Evolutionary conservation across 2,797 vertebrate species (phyloP), one percentile per base, ranked within the genome.

Genomic region (Rhynchonycteris naso): DNA sequence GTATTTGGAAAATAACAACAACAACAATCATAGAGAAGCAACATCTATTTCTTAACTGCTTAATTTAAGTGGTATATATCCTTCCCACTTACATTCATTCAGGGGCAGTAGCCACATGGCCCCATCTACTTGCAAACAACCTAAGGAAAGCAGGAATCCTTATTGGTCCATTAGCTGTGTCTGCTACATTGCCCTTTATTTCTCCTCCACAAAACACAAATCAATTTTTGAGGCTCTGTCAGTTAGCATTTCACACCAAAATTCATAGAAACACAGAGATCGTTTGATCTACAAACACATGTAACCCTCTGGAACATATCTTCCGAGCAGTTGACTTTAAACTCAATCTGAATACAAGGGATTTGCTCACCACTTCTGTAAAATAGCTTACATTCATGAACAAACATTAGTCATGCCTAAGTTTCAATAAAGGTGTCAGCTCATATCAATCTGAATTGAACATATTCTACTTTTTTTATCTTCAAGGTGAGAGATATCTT

Each of bases 251-350:
- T 91, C n/a, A 87, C 43, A 90, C 66, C 35, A 87, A 89, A 95
- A 91, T 88, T 93, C 84, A 72, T 24, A 76, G 59, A 81, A 95
- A 84, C 18, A 61, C 14, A 74, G n/a, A 80, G 71, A 59, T 91
- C 80, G 74, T 91, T 96, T 91, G 33, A 94, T 88, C 65, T 71
- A 69, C n/a, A 95, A 94, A 88, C 38, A 86, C n/a, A 66, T 72
- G 68, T 84, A 86, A 87, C 76, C 82, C 43, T 30, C 83, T 89
- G 76, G 30, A 74, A 83, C 22, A 38, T 38, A 47, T 50, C 83
- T 86, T 83, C 54, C 12, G 24, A 76, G 76, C 43, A 87, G 56
- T 71, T 96, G 89, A 93, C 86, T 95, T 91, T 94, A 91, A 94
- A 96, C 26, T 96, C 58, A 61, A 59, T 86, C 56, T 78, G 66